Base-by-base conservation (phyloP, 2,888 invertebrate species). In the Tethea ocularis region DNA sequence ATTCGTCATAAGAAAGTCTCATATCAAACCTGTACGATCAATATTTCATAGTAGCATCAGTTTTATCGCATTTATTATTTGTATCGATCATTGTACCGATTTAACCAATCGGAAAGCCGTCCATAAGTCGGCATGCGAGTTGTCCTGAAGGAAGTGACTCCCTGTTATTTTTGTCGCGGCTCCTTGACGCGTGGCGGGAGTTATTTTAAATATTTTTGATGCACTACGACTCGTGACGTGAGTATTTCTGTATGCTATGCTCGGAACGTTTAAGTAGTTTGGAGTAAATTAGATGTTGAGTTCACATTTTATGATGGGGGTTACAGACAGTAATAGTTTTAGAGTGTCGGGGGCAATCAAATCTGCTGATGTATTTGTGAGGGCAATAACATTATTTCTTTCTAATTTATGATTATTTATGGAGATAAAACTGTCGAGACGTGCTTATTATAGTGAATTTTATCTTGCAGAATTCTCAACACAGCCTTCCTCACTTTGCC, bases 201-300 rank as follows among this genome's bases (percentile, higher is more conserved):
- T 85, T 87, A 83, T 87, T 87, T 84, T 88, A 88, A 77, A 86
- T 84, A 87, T 87, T 88, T 89, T 88, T 86, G 83, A 87, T 87
- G 83, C 82, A 78, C 81, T 77, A 79, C 83, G 71, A 72, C 75
- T n/a, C n/a, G n/a, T n/a, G 63, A 51, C 57, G 24, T 17, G 58
- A 63, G 67, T 81, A 75, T 77, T 81, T 80, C 73, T 63, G 76
- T 74, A 54, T 15, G 33, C 53, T 57, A 61, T 59, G 63, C 56
- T 59, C 51, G 52, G 61, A 52, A 59, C 59, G 61, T 61, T 68
- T 62, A 66, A 64, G 54, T 53, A 62, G 56, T 56, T 59, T 53
- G 29, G 54, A 33, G 55, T 26, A 38, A 56, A 52, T 59, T 52
- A 24, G 54, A 22, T 33, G 36, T 54, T 33, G 22, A 11, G 36